Base-by-base conservation (phyloP, 2,888 invertebrate genomes). In the Megaustenia siamemsis region DNA sequence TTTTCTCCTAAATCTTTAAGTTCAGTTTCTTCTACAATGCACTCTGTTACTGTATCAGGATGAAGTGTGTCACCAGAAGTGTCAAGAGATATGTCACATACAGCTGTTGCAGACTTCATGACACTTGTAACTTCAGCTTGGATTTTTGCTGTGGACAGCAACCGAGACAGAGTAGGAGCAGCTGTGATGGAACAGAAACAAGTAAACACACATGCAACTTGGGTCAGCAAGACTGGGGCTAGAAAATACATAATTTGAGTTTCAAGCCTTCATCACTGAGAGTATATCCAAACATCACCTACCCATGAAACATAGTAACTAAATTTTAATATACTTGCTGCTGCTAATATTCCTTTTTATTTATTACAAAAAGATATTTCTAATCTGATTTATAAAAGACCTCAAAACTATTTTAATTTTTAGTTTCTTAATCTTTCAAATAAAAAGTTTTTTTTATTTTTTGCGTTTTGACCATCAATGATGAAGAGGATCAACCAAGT, bases 101-200 rank as follows among this genome's bases (percentile, higher is more conserved):
- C 45, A 35, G 71, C 49, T 68, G 69, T 40, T n/a, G 76, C 68
- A 12, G 66, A 40, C 49, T 82, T 56, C 15, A 49, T 63, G 60
- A 28, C 45, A 66, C 66, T 66, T 45, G 56, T 35, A 38, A 45
- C 53, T 60, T 73, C n/a, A 75, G 45, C 32, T 45, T 69, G 43
- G 32, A 83, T 75, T 60, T 76, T 80, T 63, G 79, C 73, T 84
- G 86, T 71, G 88, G 96, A 96, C 12, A 97, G 93, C 18, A 97
- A 93, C 95, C 96, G 96, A 0, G 97, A 96, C 0, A 97, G 94
- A 0, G 97, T 97, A 0, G 97, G 96, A 0, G 97, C 96, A 0
- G 96, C 96, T 82, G 95, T 28, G 81, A 80, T 68, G 45, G 38
- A 80, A 79, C 79, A 79, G 49, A 79, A 66, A 69, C 38, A 53